Evolutionary conservation across 2,113 vertebrate genomes (phyloP).

Genomic region (Mus musculus): GRCm39 chr14:83708501-83709000

Average conservation of each 20-base stretch:
- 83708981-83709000: too few relatives aligned
- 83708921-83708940: neutral
- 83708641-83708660: neutral
- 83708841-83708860: neutral
- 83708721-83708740: neutral
- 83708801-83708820: neutral
- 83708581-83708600: neutral
- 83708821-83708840: neutral
- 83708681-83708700: neutral
- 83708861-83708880: neutral
- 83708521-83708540: neutral
- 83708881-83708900: neutral
- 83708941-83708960: neutral
- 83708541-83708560: neutral
- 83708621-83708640: neutral
- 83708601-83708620: neutral
- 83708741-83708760: neutral
- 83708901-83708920: neutral
- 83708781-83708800: neutral
- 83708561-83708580: neutral
- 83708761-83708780: neutral
- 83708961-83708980: neutral
- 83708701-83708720: neutral
- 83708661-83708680: neutral
- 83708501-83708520: neutral